Percentiles rank a stretch among this genome's conserved stretches.
These are phyloP conservation scores for Urocyon cinereoargenteus DNA, from an alignment of 2,797 vertebrate species.

Conservation along the genomic window DNA sequence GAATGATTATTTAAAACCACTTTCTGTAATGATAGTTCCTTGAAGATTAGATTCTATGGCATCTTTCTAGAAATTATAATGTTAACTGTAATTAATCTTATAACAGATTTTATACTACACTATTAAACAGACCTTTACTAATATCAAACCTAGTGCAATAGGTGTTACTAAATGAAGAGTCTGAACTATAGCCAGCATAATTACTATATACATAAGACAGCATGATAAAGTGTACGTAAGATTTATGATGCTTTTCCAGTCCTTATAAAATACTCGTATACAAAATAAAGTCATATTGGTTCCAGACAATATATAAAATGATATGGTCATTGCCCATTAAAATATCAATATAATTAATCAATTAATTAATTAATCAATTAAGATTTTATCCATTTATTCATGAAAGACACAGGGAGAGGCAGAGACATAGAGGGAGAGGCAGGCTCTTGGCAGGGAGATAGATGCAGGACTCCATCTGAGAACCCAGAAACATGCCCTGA, in stretches of 20 bases:
- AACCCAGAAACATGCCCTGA: too few relatives aligned
- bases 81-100: constrained; percentile 1
- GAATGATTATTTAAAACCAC: background rate
- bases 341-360: background rate
- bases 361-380: too few relatives aligned
- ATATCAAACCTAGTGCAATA: background rate
- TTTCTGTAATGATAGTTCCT: background rate
- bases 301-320: background rate
- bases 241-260: background rate
- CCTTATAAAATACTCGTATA: background rate
- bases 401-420: too few relatives aligned
- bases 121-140: background rate
- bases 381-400: too few relatives aligned
- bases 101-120: background rate
- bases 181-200: background rate
- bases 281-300: background rate
- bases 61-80: background rate
- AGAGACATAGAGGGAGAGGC: too few relatives aligned
- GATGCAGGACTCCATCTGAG: too few relatives aligned
- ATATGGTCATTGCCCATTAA: background rate
- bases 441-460: too few relatives aligned
- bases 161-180: background rate
- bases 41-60: background rate
- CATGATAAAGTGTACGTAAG: background rate
- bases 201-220: background rate